Conservation (phyloP, 2,797 vertebrate species). For the Poeciliopsis presidionis region DNA sequence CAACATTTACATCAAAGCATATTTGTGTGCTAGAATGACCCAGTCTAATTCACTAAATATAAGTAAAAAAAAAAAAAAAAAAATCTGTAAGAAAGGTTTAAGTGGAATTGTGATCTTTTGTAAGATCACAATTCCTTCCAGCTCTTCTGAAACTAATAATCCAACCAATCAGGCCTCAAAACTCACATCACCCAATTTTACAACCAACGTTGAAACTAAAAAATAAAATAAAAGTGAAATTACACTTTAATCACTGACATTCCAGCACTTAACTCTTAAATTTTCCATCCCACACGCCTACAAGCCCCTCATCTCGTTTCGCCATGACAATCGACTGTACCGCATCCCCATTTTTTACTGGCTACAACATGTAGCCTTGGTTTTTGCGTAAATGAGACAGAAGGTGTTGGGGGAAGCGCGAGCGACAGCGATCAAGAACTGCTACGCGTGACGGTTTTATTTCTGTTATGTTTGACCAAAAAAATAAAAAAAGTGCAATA, state of each 20-base stretch:
- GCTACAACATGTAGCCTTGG: constrained; percentile 49
- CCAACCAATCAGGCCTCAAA: neutral
- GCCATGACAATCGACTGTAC: constrained; percentile 80
- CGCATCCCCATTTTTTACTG: constrained; percentile 47
- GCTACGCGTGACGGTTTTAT: constrained; percentile 28
- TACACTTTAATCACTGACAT: constrained; percentile 5
- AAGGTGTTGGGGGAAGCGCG: constrained; percentile 16
- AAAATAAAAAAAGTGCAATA: constrained; percentile 11
- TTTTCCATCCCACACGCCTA: constrained; percentile 25
- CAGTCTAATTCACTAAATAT: too few species aligned
- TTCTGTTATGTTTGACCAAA: constrained; percentile 7
- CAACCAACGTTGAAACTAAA: neutral
- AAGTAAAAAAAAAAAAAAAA: too few species aligned
- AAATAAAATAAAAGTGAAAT: neutral
- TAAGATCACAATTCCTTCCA: neutral
- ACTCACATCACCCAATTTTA: neutral
- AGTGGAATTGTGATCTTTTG: neutral
- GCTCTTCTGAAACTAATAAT: neutral
- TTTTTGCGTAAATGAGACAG: constrained; percentile 21
- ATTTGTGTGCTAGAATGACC: too few species aligned
- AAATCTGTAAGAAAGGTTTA: neutral
- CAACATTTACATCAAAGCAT: neutral
- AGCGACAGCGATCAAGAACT: constrained; percentile 24
- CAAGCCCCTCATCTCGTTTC: constrained; percentile 56
- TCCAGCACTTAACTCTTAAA: neutral